phyloP scores from a whole-genome alignment of 2,113 vertebrate genomes.

The Eurystomus gularis region DNA sequence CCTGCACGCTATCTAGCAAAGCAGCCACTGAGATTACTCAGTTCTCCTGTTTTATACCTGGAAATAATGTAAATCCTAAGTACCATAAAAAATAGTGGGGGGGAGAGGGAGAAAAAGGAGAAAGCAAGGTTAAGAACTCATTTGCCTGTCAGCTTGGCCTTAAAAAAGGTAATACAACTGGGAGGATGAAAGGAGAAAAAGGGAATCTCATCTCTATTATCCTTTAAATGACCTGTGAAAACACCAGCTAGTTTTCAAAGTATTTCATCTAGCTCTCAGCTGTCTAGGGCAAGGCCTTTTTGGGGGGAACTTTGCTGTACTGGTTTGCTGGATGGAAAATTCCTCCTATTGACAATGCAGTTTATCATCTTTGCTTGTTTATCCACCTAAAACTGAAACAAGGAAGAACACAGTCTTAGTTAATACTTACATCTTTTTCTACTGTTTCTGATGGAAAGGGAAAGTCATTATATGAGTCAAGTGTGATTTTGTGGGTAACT shows the following conservation, averaged over 20 bases:
- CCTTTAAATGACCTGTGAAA: neutral
- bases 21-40: neutral
- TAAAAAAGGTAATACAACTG: neutral
- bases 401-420: neutral
- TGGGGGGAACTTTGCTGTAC: neutral
- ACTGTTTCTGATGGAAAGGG: neutral
- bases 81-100: neutral
- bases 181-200: neutral
- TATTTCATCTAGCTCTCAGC: neutral
- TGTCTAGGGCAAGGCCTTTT: neutral
- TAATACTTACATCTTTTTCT: neutral
- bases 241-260: neutral
- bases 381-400: neutral
- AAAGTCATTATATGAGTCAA: neutral
- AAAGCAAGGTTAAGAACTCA: neutral
- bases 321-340: neutral
- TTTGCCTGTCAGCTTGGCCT: neutral
- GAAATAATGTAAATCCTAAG: neutral
- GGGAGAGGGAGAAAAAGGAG: rapidly evolving
- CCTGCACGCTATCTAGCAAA: neutral
- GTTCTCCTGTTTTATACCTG: neutral
- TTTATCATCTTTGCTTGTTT: neutral
- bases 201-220: neutral
- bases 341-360: neutral
- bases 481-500: neutral